Evolutionary conservation across 2,113 vertebrate genomes (phyloP).

Genomic region (Cynocephalus volans): DNA sequence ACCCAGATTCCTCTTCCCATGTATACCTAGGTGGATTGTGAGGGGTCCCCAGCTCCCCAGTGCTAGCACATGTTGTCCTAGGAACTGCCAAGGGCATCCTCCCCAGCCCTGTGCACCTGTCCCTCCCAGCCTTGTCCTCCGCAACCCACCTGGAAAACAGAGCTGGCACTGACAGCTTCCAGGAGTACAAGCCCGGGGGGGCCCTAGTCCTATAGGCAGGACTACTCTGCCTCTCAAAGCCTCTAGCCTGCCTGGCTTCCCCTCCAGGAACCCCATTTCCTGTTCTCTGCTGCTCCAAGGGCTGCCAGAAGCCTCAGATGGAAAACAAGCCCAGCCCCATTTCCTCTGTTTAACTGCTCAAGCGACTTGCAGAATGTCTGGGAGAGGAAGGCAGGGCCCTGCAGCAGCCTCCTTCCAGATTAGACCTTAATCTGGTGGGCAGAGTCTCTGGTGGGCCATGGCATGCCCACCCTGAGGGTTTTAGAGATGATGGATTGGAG

Average conservation of each 20-base stretch:
- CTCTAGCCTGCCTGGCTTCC: slow-evolving; percentile 58
- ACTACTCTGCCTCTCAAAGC: neutral
- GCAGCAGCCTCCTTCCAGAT: slow-evolving; percentile 22
- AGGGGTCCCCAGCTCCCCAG: slow-evolving; percentile 76
- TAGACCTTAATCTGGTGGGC: neutral
- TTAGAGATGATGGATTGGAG: neutral
- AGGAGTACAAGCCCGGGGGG: neutral
- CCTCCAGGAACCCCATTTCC: slow-evolving; percentile 76
- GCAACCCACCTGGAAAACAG: neutral
- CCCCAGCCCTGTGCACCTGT: slow-evolving; percentile 20
- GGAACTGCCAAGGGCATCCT: slow-evolving; percentile 73
- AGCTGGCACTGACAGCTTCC: neutral
- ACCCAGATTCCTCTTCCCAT: slow-evolving; percentile 84
- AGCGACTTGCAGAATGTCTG: slow-evolving; percentile 61
- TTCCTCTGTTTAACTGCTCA: slow-evolving; percentile 76
- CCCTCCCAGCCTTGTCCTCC: neutral
- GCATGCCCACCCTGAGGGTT: neutral
- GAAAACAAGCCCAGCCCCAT: slow-evolving; percentile 80
- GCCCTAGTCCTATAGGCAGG: too few relatives aligned
- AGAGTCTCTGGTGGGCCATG: neutral
- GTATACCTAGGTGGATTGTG: slow-evolving; percentile 66
- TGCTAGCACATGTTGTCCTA: slow-evolving; percentile 51
- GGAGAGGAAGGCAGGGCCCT: neutral
- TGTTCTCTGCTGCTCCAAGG: slow-evolving; percentile 62
- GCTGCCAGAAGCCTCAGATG: slow-evolving; percentile 66